Percentiles rank a stretch among this genome's conserved stretches.
Evolutionary conservation across 2,888 invertebrate genomes (phyloP).

Genomic region (Clunio marinus): DNA sequence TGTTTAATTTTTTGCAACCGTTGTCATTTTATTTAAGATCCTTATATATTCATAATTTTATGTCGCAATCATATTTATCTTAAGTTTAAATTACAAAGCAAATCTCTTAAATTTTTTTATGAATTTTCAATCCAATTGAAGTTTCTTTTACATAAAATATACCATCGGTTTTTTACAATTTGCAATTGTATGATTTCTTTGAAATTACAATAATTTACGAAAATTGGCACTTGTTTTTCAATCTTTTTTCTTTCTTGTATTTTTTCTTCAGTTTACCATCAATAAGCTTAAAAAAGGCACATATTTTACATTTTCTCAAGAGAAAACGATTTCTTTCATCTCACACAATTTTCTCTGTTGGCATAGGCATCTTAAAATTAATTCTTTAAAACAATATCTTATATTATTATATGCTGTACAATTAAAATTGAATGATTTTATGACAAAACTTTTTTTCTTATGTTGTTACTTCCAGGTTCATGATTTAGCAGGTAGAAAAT

Average conservation of each 20-base stretch:
- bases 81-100: background rate
- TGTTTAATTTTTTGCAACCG: background rate
- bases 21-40: background rate
- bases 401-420: background rate
- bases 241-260: background rate
- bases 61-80: too few relatives aligned
- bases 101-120: too few relatives aligned
- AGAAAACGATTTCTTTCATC: background rate
- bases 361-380: slow-evolving; percentile 10
- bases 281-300: slow-evolving; percentile 17
- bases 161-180: background rate
- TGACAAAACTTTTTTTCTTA: background rate
- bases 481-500: slow-evolving; percentile 19
- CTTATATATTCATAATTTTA: too few relatives aligned
- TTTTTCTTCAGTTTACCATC: background rate
- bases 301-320: slow-evolving; percentile 9
- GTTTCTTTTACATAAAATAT: background rate
- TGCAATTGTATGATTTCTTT: background rate
- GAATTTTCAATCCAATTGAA: slow-evolving; percentile 6
- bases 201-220: slow-evolving; percentile 16
- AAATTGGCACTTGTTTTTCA: slow-evolving; percentile 13
- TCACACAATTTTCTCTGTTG: background rate
- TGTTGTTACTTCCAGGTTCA: background rate
- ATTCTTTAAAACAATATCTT: background rate
- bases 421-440: too few relatives aligned